A percentile compares a stretch with the other conserved stretches of the same genome.
phyloP scores from a whole-genome alignment of 2,888 invertebrate genomes.

The Apodemia duryi region DNA sequence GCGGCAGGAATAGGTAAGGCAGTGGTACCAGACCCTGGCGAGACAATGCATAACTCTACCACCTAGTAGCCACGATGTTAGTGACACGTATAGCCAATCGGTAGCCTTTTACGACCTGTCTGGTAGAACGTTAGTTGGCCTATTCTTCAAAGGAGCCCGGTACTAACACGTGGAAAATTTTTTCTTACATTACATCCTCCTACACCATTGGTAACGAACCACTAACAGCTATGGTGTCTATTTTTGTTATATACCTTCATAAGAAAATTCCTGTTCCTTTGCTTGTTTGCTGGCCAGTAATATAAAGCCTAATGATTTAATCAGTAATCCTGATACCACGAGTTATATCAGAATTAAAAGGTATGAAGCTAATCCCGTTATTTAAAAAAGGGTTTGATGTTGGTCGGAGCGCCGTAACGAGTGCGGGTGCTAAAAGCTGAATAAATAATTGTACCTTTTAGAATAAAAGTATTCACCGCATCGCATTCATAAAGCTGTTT shows the following conservation, averaged over 20 bases:
- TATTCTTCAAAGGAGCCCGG: too few relatives aligned
- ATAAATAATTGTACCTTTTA: conserved; percentile 37
- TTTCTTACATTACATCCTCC: too few relatives aligned
- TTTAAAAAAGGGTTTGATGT: conserved; percentile 22
- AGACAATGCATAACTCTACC: too few relatives aligned
- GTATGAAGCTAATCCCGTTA: conserved; percentile 19
- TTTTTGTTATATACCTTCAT: neutral
- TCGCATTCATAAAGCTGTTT: conserved; percentile 31
- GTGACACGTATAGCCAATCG: too few relatives aligned
- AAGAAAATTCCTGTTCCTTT: neutral
- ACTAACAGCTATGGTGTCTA: neutral
- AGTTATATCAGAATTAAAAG: conserved; percentile 9
- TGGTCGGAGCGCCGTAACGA: conserved; percentile 20
- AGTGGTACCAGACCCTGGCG: too few relatives aligned
- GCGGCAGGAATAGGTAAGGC: too few relatives aligned
- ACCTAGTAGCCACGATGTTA: too few relatives aligned
- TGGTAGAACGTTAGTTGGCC: too few relatives aligned
- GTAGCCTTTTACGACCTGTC: too few relatives aligned
- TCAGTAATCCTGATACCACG: neutral
- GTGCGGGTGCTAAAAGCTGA: conserved; percentile 33
- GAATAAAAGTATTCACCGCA: conserved; percentile 33
- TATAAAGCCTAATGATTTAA: neutral
- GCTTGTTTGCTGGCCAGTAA: neutral
- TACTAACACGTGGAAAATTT: too few relatives aligned
- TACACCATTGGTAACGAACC: too few relatives aligned